These are phyloP conservation scores for Dimorphilus gyrociliatus DNA, from an alignment of 2,888 invertebrate species.

Conservation along the genomic window DNA sequence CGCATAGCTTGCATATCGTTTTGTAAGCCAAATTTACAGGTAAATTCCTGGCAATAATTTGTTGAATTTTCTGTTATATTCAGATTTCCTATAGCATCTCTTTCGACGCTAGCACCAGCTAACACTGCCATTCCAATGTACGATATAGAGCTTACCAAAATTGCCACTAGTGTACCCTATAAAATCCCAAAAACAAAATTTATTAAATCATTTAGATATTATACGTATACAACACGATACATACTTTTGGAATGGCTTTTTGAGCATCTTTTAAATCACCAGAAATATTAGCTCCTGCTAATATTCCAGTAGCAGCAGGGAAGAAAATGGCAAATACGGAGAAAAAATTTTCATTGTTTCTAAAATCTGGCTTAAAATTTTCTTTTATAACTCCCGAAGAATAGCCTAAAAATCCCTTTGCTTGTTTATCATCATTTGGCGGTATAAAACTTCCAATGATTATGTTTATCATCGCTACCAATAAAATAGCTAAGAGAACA, in stretches of 20 bases:
- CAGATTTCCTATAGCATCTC: constrained; percentile 40
- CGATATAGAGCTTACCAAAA: constrained; percentile 68
- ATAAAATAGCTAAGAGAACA: constrained; percentile 64
- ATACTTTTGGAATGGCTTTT: constrained; percentile 72
- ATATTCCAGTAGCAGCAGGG: constrained; percentile 80
- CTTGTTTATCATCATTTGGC: constrained; percentile 51
- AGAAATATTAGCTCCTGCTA: constrained; percentile 69
- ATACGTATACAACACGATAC: too few species aligned
- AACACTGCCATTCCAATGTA: constrained; percentile 64
- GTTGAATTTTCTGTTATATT: too few species aligned
- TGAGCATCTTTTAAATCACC: constrained; percentile 88
- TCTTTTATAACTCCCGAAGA: constrained; percentile 42
- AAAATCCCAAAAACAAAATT: too few species aligned
- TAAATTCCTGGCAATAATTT: too few species aligned
- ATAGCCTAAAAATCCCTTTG: constrained; percentile 71
- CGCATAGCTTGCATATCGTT: constrained; percentile 56
- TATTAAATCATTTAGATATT: too few species aligned
- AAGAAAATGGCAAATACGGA: constrained; percentile 90
- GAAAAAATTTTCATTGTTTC: constrained; percentile 67
- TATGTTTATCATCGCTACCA: constrained; percentile 73
- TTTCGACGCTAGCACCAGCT: constrained; percentile 58
- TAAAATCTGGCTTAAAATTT: constrained; percentile 66
- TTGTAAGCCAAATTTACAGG: constrained; percentile 61
- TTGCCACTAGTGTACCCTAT: constrained; percentile 74
- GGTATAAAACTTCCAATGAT: constrained; percentile 70